These are phyloP conservation scores for Tetramorium bicarinatum DNA, from an alignment of 2,888 invertebrate species.

Conservation along the genomic window DNA sequence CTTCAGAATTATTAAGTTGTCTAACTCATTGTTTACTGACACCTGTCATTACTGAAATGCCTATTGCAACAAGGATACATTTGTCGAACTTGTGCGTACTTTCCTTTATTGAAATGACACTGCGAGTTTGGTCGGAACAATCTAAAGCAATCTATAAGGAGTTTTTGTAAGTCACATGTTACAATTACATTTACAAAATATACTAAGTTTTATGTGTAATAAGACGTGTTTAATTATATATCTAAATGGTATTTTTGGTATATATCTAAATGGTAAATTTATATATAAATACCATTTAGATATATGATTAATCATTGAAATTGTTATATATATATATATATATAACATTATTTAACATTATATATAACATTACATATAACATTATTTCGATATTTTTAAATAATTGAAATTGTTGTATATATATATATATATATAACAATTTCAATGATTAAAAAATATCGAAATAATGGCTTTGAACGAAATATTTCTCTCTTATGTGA, in stretches of 20 bases:
- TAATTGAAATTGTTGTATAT: too few species aligned
- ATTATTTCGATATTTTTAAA: too few species aligned
- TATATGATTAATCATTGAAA: too few species aligned
- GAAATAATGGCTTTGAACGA: background rate
- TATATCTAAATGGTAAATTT: too few species aligned
- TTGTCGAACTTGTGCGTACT: slow-evolving; percentile 90
- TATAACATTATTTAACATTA: too few species aligned
- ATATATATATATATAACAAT: background rate
- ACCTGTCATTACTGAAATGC: slow-evolving; percentile 87
- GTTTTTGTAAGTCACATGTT: slow-evolving; percentile 87
- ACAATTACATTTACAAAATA: background rate
- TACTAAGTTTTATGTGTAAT: background rate
- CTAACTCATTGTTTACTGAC: slow-evolving; percentile 88
- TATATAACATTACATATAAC: too few species aligned
- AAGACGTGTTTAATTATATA: background rate
- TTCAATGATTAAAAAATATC: background rate
- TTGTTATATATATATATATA: too few species aligned
- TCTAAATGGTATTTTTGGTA: background rate
- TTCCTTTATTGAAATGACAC: slow-evolving; percentile 89
- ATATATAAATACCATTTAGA: too few species aligned
- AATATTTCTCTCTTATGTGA: background rate
- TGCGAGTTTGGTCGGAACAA: slow-evolving; percentile 84
- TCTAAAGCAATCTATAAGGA: slow-evolving; percentile 85
- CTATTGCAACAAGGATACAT: slow-evolving; percentile 89
- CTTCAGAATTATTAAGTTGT: slow-evolving; percentile 89